A percentile compares a stretch with the other conserved stretches of the same genome.
phyloP scores from a whole-genome alignment of 2,888 invertebrate species.

The Eucriotettix oculatus region DNA sequence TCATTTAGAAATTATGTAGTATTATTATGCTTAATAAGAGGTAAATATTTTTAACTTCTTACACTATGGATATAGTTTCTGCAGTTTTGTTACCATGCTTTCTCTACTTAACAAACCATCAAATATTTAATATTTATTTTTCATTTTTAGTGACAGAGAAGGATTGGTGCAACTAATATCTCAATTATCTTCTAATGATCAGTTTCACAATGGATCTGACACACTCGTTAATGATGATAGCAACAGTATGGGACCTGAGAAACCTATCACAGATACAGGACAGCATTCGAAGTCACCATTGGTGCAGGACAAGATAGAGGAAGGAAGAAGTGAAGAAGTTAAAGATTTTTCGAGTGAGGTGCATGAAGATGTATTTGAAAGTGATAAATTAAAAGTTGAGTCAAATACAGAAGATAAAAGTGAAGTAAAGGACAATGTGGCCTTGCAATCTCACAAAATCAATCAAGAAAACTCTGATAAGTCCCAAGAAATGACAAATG shows the following conservation, averaged over 20 bases:
- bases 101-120: no score
- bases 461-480: background rate
- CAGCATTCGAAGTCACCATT: background rate
- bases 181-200: slow-evolving; percentile 53
- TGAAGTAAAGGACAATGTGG: background rate
- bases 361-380: background rate
- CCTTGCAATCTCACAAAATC: background rate
- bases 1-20: no score
- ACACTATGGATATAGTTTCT: no score
- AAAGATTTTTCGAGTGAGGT: slow-evolving; percentile 4
- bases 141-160: slow-evolving; percentile 49
- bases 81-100: no score
- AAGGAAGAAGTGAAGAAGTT: slow-evolving; percentile 12
- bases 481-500: background rate
- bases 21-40: no score
- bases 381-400: background rate
- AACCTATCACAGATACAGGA: slow-evolving; percentile 37
- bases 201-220: slow-evolving; percentile 37
- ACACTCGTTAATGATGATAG: slow-evolving; percentile 46
- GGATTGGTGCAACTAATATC: slow-evolving; percentile 65
- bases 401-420: background rate
- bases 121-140: background rate
- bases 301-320: slow-evolving; percentile 2
- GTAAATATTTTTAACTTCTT: no score
- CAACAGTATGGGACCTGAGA: slow-evolving; percentile 39